Evolutionary conservation across 1,140 invertebrate genomes (phyloP), one percentile per base, ranked within the genome.

Genomic region (Coptotermes formosanus): DNA sequence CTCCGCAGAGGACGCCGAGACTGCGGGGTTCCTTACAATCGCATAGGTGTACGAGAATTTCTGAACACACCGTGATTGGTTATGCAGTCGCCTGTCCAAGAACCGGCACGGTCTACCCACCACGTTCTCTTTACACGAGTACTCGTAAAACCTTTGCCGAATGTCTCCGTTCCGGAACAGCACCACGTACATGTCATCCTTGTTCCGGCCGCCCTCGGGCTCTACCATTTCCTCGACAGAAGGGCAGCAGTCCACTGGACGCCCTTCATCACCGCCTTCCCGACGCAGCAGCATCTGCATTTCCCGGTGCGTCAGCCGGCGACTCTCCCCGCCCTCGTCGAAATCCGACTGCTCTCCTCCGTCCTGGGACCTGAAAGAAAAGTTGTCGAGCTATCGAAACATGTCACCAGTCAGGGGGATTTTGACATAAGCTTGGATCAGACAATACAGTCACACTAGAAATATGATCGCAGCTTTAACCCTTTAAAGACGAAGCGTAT

Each of bases 1-100:
- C 83, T 90, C 89, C 90, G 89, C 43, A 75, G 25, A 82, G 83
- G 9, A 87, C 87, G 32, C 55, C 43, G 87, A 87, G 88, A 88
- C 88, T 88, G 25, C 64, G 87, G 14, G 87, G 85, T 87, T 84
- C 88, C 93, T 92, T 44, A 97, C 95, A 85, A 97, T 92, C 23
- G 96, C 97, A 90, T 97, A 98, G 1, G 95, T 94, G 89, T 95
- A 97, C n/a, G 95, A 95, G 90, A 95, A 96, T 90, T 95, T 95
- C 90, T 97, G 96, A 19, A 96, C 94, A 91, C 97, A 98, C 88
- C 93, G 92, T 9, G 96, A 96, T 84, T 94, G 93, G 87, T 94
- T 93, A 89, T 93, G 93, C 44, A 95, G 91, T 85, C 94, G 93
- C 23, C 93, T 92, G 90, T 96, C 94, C 87, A 97, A 92, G 91